Evolutionary conservation across 2,888 invertebrate genomes (phyloP).

Genomic region (Masnerella sp.): DNA sequence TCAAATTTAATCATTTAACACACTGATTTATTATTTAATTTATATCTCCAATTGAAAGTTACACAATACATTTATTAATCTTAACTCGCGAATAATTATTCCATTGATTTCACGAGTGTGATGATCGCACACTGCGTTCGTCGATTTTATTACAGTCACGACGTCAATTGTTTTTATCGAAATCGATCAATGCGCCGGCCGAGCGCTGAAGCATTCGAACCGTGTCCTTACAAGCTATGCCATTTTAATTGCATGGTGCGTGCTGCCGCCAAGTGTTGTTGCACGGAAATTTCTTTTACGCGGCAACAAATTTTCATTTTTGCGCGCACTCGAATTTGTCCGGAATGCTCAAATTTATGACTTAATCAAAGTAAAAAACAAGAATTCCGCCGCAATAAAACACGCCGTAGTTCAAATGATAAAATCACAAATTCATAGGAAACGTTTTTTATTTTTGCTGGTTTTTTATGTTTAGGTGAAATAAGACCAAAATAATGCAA

Average conservation of each 20-base stretch:
- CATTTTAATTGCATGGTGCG: slow-evolving; percentile 40
- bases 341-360: too few relatives aligned
- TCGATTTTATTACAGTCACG: slow-evolving; percentile 46
- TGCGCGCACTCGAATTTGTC: background rate
- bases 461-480: too few relatives aligned
- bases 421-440: too few relatives aligned
- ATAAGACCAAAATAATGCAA: too few relatives aligned
- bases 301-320: slow-evolving; percentile 8
- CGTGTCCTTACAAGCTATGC: slow-evolving; percentile 27
- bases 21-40: background rate
- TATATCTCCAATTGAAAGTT: background rate
- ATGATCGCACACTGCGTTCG: slow-evolving; percentile 8
- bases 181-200: slow-evolving; percentile 45
- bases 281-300: slow-evolving; percentile 4
- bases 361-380: background rate
- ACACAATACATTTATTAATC: background rate
- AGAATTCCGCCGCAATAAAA: background rate
- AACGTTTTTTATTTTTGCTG: too few relatives aligned
- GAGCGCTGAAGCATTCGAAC: slow-evolving; percentile 34
- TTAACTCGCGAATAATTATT: background rate
- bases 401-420: too few relatives aligned
- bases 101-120: slow-evolving; percentile 25
- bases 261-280: slow-evolving; percentile 11
- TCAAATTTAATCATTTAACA: background rate
- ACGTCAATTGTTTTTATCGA: slow-evolving; percentile 54